Base-by-base conservation (phyloP, 2,797 vertebrate genomes). In the Enteromius radiatus region DNA sequence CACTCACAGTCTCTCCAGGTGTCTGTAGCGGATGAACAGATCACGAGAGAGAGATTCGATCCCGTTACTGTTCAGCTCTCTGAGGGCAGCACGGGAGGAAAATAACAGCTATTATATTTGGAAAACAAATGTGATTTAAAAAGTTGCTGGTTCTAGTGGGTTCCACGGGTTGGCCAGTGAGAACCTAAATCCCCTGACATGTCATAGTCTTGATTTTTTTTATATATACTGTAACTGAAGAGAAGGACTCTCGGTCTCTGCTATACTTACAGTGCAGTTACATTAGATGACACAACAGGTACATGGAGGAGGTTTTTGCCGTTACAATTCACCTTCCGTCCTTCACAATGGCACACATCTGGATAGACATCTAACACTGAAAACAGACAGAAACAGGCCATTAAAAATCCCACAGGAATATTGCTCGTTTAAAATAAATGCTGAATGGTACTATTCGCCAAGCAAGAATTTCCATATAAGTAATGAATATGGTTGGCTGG, bases 241-340 rank as follows among this genome's bases (percentile, higher is more conserved):
- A 33, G 15, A 52, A 54, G 47, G 19, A 67, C 45, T 41, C 15
- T 54, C 43, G n/a, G 31, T 67, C 63, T 49, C n/a, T 74, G 7
- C 28, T 4, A 65, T 82, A 91, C 92, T 94, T 90, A 93, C 91
- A 93, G 85, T 84, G 86, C 87, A 2, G 89, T 91, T 28, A 91
- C 79, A 1, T 90, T 93, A 61, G 86, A 88, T 21, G 90, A 93
- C 1, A 90, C 75, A 14, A 21, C 10, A 28, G 93, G 93, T 17
- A 92, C 74, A 0, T 82, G 1, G 14, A 76, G 10, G 0, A 94
- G 90, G 21, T 85, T 86, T 85, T 65, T 89, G 14, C 69, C 64
- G 0, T 90, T 91, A 76, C 91, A 93, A 82, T 90, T 89, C 9
- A 93, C 69, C 2, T 78, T 79, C 4, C 83, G 81, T 61, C 89